Evolutionary conservation across 2,888 invertebrate species (phyloP).

Genomic region (Chaitophorus viminalis): DNA sequence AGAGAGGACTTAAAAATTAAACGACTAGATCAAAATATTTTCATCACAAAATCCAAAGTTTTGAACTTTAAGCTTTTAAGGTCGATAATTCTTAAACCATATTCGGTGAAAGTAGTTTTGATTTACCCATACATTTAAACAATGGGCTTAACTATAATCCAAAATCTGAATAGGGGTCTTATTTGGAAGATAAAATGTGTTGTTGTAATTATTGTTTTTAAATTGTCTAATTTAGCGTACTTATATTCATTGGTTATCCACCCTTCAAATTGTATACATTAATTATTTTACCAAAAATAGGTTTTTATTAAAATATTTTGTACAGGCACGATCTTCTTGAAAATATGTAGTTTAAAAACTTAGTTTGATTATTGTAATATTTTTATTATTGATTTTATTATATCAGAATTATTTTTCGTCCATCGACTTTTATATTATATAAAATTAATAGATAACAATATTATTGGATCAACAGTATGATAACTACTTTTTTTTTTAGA

Average conservation of each 20-base stretch:
- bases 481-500: too few relatives aligned
- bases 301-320: not conserved
- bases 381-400: too few relatives aligned
- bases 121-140: not conserved
- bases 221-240: not conserved
- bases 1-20: not conserved
- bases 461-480: too few relatives aligned
- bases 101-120: constrained; percentile 7
- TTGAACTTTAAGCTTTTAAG: not conserved
- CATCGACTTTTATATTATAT: too few relatives aligned
- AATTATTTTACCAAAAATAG: not conserved
- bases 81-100: not conserved
- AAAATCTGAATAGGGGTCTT: not conserved
- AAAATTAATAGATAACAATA: not conserved
- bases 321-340: too few relatives aligned
- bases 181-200: not conserved
- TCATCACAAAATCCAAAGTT: not conserved
- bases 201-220: not conserved
- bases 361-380: too few relatives aligned
- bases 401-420: too few relatives aligned
- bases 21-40: constrained; percentile 31
- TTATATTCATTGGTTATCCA: not conserved
- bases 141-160: constrained; percentile 7
- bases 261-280: not conserved
- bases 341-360: too few relatives aligned